phyloP scores from a whole-genome alignment of 2,113 vertebrate genomes.

The Nerophis lumbriciformis region DNA sequence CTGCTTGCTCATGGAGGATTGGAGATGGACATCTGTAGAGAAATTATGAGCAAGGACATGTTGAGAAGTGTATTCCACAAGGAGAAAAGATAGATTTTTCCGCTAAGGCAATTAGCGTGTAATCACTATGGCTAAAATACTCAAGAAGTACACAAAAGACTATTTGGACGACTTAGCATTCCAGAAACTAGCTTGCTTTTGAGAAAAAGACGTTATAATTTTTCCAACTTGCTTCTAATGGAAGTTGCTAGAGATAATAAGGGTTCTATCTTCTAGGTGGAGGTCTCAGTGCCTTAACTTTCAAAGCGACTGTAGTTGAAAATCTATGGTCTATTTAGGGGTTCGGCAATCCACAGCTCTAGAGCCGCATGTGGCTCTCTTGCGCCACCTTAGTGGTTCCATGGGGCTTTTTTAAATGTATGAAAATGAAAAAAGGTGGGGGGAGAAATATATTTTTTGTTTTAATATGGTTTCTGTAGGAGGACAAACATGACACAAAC shows the following conservation, averaged over 20 bases:
- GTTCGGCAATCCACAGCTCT: too few species aligned
- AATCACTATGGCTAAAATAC: constrained; percentile 51
- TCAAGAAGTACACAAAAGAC: constrained; percentile 45
- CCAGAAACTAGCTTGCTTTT: constrained; percentile 20
- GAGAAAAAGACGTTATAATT: constrained; percentile 29
- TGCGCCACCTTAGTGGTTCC: too few species aligned
- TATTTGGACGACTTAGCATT: constrained; percentile 27
- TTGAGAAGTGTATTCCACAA: constrained; percentile 17
- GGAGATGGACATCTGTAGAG: constrained; percentile 84
- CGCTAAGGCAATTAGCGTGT: constrained; percentile 44
- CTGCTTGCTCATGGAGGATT: constrained; percentile 79
- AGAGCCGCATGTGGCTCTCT: too few species aligned
- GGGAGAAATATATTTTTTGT: too few species aligned
- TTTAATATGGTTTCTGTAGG: too few species aligned
- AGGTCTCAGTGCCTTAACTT: constrained; percentile 21
- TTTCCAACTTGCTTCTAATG: constrained; percentile 39
- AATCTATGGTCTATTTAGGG: constrained; percentile 17
- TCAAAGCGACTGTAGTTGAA: constrained; percentile 19
- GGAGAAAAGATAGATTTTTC: constrained; percentile 24
- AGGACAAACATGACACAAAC: too few species aligned
- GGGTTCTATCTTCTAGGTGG: constrained; percentile 23
- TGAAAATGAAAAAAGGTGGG: too few species aligned
- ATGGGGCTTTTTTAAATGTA: too few species aligned
- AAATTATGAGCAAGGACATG: constrained; percentile 5
- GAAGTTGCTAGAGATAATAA: constrained; percentile 34